phyloP scores from a whole-genome alignment of 2,797 vertebrate species.

The Pangasius djambal region DNA sequence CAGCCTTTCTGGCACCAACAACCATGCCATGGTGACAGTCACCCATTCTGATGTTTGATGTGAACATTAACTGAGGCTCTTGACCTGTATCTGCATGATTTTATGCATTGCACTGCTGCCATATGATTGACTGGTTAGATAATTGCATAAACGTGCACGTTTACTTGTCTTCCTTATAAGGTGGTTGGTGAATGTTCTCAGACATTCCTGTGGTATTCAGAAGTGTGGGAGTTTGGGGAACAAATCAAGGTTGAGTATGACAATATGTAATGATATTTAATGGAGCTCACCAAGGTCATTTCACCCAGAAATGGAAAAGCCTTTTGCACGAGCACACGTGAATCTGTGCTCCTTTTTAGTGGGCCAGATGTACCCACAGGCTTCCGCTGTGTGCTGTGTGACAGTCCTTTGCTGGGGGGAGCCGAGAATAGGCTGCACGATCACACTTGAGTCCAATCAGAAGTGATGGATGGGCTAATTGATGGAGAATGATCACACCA shows the following conservation, averaged over 20 bases:
- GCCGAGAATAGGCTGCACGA: constrained; percentile 42
- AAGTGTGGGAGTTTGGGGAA: neutral
- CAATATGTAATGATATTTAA: constrained; percentile 31
- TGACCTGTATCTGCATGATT: neutral
- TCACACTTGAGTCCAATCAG: constrained; percentile 63
- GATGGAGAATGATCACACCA: constrained; percentile 74
- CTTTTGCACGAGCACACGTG: constrained; percentile 7
- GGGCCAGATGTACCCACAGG: constrained; percentile 21
- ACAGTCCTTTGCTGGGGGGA: constrained; percentile 22
- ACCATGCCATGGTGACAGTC: neutral
- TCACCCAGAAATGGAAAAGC: constrained; percentile 39
- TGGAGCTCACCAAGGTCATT: constrained; percentile 48
- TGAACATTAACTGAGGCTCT: neutral
- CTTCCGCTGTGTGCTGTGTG: neutral
- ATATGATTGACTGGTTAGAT: neutral
- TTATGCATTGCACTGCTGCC: neutral
- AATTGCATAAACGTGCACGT: neutral
- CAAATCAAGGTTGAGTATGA: constrained; percentile 30
- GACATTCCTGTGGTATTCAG: neutral
- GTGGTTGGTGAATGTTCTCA: too few species aligned
- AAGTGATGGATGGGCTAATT: constrained; percentile 81
- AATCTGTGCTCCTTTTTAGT: neutral
- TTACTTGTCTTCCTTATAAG: neutral
- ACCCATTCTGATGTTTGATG: neutral
- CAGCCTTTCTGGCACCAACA: neutral